Evolutionary conservation across 2,888 invertebrate species (phyloP), one percentile per base, ranked within the genome.

Genomic region (Tachina grossa): DNA sequence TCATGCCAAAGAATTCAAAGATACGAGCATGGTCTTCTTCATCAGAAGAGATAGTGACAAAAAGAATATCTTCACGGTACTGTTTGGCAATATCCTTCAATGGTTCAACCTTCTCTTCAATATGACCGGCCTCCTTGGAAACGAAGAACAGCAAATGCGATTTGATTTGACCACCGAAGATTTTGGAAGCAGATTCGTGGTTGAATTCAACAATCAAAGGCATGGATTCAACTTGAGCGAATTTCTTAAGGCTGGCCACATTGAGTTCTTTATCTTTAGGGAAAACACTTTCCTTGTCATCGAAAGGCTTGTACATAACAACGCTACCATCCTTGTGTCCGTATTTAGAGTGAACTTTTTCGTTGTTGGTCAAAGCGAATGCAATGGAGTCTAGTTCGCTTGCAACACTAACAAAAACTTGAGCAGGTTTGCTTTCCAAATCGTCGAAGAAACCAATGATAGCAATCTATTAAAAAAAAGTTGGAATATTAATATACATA

Each of bases 1-100:
- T 97, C 95, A 99, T 96, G 89, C 99, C 99, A 93, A 99, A 99
- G 97, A 99, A 99, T 94, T 99, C 99, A 92, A 99, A 94, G 93
- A 99, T 99, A 91, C 99, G 94, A 90, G 96, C 96, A 93, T 99
- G 99, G 92, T 99, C 99, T 91, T 97, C 97, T 91, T 98, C 97
- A 91, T 97, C 98, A 68, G 97, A 96, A 93, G 99, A 97, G 92
- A 99, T 98, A 90, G 97, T 97, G 45, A 99, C 99, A 90, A 98
- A 98, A 91, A 99, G 95, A 90, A 99, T 95, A 93, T 96, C 96
- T 92, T 97, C 98, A 92, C 97, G 97, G 95, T 96, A 98, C 89
- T 95, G 95, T 93, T 96, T 96, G 89, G 99, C 99, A 83, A 97
- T 95, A 39, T 95, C 95, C 91, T 95, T 96, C 91, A 98, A 95